phyloP scores from a whole-genome alignment of 2,888 invertebrate genomes.

The Cremastobaeus sp. region DNA sequence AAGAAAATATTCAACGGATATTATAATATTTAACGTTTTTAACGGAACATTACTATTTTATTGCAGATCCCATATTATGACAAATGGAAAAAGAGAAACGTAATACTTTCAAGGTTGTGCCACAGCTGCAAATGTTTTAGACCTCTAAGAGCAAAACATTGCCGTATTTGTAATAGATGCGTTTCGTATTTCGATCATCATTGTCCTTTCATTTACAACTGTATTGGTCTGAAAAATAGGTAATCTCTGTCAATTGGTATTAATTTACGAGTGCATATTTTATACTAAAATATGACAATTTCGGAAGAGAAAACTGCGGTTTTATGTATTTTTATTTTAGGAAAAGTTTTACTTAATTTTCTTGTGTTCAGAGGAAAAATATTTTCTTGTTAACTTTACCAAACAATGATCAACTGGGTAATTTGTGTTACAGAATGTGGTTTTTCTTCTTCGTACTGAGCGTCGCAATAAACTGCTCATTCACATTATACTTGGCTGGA shows the following conservation, averaged over 20 bases:
- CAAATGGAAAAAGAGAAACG: constrained; percentile 93
- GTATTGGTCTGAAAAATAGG: constrained; percentile 93
- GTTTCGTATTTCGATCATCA: constrained; percentile 96
- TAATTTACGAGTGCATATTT: no score
- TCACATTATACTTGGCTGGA: constrained; percentile 92
- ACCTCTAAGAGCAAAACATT: constrained; percentile 93
- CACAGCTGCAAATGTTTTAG: constrained; percentile 94
- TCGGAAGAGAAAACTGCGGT: no score
- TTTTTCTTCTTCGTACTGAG: constrained; percentile 93
- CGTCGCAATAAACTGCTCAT: constrained; percentile 91
- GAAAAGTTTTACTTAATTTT: no score
- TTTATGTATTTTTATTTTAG: no score
- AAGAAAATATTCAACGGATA: no score
- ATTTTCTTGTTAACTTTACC: background rate
- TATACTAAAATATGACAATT: no score
- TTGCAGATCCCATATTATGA: constrained; percentile 90
- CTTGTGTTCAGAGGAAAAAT: background rate
- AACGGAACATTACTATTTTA: no score
- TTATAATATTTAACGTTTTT: no score
- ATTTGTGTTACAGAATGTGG: constrained; percentile 91
- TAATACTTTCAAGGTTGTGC: constrained; percentile 89
- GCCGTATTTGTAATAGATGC: constrained; percentile 93
- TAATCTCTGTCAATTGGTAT: no score
- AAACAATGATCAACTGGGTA: no score
- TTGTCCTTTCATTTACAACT: constrained; percentile 97